Evolutionary conservation across 2,888 invertebrate species (phyloP).

Genomic region (Bugulina stolonifera): DNA sequence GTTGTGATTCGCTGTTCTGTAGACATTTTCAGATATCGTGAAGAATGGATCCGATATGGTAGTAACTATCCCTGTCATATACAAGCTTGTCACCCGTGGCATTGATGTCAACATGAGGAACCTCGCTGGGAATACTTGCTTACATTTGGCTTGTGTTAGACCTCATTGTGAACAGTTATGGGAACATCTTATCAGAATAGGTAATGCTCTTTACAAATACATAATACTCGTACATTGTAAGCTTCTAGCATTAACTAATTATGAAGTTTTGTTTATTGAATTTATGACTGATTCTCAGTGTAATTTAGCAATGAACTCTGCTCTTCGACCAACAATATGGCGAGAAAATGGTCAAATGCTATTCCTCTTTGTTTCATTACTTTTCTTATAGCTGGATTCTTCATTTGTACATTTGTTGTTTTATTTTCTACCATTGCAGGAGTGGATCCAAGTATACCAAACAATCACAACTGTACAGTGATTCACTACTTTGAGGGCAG

Average conservation of each 20-base stretch:
- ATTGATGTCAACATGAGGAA: slow-evolving; percentile 36
- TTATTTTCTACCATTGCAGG: slow-evolving; percentile 30
- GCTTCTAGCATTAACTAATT: too few species aligned
- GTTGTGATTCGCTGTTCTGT: too few species aligned
- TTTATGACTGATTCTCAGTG: too few species aligned
- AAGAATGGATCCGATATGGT: slow-evolving; percentile 14
- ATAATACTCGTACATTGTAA: too few species aligned
- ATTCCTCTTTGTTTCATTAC: too few species aligned
- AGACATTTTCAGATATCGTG: neutral
- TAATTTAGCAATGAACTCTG: too few species aligned
- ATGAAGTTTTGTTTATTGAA: too few species aligned
- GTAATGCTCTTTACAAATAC: slow-evolving; percentile 28
- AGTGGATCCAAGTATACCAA: slow-evolving; percentile 35
- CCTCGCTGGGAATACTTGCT: slow-evolving; percentile 31
- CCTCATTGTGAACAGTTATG: slow-evolving; percentile 33
- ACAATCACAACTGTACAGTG: slow-evolving; percentile 34
- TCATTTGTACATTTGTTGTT: too few species aligned
- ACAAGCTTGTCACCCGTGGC: slow-evolving; percentile 35
- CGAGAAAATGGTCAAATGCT: too few species aligned
- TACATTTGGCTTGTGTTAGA: slow-evolving; percentile 36
- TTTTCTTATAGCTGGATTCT: too few species aligned
- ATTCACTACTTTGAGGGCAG: slow-evolving; percentile 34
- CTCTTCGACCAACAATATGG: too few species aligned
- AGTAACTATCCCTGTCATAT: slow-evolving; percentile 33
- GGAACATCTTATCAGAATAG: slow-evolving; percentile 35